These are phyloP conservation scores for Apistogramma diplotaenia DNA, from an alignment of 2,113 vertebrate genomes.

Conservation along the genomic window DNA sequence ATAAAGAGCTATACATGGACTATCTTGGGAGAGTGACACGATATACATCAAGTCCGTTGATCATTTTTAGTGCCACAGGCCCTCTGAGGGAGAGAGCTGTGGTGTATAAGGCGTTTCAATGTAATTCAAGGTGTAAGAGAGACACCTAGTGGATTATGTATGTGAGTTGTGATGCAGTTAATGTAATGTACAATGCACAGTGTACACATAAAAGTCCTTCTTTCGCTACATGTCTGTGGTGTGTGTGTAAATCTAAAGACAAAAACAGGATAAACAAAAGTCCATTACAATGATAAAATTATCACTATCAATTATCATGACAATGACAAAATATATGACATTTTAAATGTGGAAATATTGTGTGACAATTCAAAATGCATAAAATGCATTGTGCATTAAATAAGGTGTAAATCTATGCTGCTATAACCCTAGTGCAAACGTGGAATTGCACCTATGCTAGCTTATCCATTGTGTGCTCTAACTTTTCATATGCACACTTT, in stretches of 20 bases:
- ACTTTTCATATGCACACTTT: neutral
- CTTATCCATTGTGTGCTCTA: neutral
- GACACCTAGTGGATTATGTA: slow-evolving; percentile 65
- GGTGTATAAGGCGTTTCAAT: neutral
- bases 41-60: slow-evolving; percentile 39
- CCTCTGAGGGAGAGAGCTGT: slow-evolving; percentile 12
- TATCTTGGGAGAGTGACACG: slow-evolving; percentile 41
- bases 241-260: neutral
- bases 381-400: neutral
- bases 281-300: neutral
- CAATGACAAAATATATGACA: neutral
- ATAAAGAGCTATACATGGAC: slow-evolving; percentile 52
- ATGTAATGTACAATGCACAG: neutral
- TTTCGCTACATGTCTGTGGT: neutral
- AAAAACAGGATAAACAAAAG: neutral
- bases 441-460: neutral
- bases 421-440: neutral
- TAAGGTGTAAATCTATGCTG: neutral
- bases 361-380: neutral
- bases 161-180: neutral
- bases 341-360: neutral
- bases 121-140: slow-evolving; percentile 44
- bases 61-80: slow-evolving; percentile 32
- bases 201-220: neutral
- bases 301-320: neutral